phyloP scores from a whole-genome alignment of 1,140 invertebrate species.

The Sinella curviseta region DNA sequence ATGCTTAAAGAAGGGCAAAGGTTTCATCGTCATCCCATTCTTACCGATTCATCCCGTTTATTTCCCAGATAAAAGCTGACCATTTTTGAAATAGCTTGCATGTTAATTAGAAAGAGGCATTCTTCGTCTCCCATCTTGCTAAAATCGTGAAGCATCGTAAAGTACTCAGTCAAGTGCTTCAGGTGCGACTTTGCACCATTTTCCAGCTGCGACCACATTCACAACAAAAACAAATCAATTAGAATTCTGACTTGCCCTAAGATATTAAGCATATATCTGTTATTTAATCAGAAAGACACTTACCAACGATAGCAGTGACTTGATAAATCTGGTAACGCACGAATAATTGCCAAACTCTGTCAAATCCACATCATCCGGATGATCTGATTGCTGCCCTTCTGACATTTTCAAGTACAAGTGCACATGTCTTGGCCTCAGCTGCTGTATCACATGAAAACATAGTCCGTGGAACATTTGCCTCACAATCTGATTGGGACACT shows the following conservation, averaged over 20 bases:
- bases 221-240: constrained; percentile 28
- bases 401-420: constrained; percentile 71
- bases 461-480: constrained; percentile 90
- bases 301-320: constrained; percentile 81
- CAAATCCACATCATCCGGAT: constrained; percentile 62
- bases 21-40: constrained; percentile 49
- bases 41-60: constrained; percentile 67
- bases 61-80: constrained; percentile 88
- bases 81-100: constrained; percentile 84
- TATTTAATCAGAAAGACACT: constrained; percentile 53
- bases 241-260: constrained; percentile 12
- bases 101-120: constrained; percentile 78
- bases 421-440: constrained; percentile 72
- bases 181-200: constrained; percentile 81
- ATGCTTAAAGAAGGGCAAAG: constrained; percentile 15
- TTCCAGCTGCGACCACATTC: constrained; percentile 76
- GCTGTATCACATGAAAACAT: constrained; percentile 89
- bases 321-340: constrained; percentile 88
- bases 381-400: constrained; percentile 62
- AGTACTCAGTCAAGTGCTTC: constrained; percentile 87
- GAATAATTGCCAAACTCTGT: constrained; percentile 75
- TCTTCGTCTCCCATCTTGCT: constrained; percentile 93
- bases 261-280: too few species aligned
- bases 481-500: constrained; percentile 94
- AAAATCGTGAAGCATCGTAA: constrained; percentile 86